phyloP scores from a whole-genome alignment of 2,113 vertebrate genomes.

The Australoheros scitulus region DNA sequence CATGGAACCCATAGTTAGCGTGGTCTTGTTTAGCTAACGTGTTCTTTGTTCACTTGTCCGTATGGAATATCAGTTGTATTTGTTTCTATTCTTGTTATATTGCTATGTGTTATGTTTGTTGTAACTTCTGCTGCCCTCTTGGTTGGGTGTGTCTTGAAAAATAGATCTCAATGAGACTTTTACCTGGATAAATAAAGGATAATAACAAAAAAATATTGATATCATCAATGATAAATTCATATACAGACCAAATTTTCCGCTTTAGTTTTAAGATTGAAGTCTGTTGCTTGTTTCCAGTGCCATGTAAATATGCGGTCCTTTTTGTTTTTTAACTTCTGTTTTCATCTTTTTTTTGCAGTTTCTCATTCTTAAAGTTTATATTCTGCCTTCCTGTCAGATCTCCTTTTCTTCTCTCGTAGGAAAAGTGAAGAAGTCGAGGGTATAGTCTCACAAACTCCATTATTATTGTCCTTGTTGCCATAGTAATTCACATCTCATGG shows the following conservation, averaged over 20 bases:
- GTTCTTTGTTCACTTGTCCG: background rate
- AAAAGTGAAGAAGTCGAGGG: background rate
- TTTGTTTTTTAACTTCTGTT: background rate
- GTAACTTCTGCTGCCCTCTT: too few species aligned
- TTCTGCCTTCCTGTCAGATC: background rate
- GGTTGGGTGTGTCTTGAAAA: too few species aligned
- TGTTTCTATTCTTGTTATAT: too few species aligned
- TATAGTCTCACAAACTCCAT: background rate
- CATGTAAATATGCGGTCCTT: background rate
- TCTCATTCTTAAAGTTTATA: background rate
- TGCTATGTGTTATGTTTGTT: too few species aligned
- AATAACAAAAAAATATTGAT: too few species aligned
- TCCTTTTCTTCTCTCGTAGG: background rate
- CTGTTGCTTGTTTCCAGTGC: background rate
- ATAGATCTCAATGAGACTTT: too few species aligned
- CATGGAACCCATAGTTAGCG: background rate
- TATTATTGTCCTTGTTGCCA: conserved; percentile 15
- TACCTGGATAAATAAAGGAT: too few species aligned
- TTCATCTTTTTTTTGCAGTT: background rate
- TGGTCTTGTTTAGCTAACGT: too few species aligned
- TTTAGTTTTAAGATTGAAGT: background rate
- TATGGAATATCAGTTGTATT: too few species aligned
- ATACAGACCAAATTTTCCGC: background rate
- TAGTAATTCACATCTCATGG: conserved; percentile 26
- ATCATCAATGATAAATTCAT: background rate